phyloP scores from a whole-genome alignment of 2,888 invertebrate genomes.

The Galerucella pusilla region DNA sequence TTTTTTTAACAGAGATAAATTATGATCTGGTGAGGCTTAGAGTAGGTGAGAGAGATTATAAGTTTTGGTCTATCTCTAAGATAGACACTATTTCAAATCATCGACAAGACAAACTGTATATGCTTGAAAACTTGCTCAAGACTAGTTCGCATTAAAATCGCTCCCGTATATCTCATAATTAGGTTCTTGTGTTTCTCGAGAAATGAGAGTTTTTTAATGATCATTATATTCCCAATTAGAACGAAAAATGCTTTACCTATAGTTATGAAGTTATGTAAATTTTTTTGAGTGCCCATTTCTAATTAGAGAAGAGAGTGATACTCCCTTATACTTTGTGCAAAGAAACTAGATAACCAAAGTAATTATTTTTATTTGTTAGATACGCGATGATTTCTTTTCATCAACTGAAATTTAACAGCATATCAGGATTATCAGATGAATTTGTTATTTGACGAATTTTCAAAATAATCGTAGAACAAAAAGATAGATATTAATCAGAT shows the following conservation, averaged over 20 bases:
- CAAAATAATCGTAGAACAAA: too few species aligned
- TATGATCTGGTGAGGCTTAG: too few species aligned
- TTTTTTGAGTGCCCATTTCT: constrained; percentile 34
- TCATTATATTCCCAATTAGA: constrained; percentile 34
- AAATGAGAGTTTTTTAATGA: constrained; percentile 37
- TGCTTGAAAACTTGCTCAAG: constrained; percentile 33
- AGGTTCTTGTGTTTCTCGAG: constrained; percentile 32
- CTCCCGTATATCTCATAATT: constrained; percentile 29
- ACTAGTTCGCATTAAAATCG: constrained; percentile 31
- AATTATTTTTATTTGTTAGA: constrained; percentile 20
- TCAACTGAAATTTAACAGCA: not conserved
- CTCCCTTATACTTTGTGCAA: constrained; percentile 24
- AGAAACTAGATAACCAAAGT: constrained; percentile 25
- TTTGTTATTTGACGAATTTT: too few species aligned
- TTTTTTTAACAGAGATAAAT: too few species aligned
- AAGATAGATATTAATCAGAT: too few species aligned
- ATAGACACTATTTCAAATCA: too few species aligned
- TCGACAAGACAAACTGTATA: constrained; percentile 5
- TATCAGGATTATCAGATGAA: too few species aligned
- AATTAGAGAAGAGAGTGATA: constrained; percentile 28
- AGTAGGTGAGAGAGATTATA: too few species aligned
- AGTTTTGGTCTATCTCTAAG: too few species aligned
- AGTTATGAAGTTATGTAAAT: constrained; percentile 37
- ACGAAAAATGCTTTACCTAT: constrained; percentile 32
- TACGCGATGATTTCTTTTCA: constrained; percentile 12